A percentile compares a stretch with the other conserved stretches of the same genome.
phyloP scores from a whole-genome alignment of 2,797 vertebrate species.

The Thamnophis elegans region DNA sequence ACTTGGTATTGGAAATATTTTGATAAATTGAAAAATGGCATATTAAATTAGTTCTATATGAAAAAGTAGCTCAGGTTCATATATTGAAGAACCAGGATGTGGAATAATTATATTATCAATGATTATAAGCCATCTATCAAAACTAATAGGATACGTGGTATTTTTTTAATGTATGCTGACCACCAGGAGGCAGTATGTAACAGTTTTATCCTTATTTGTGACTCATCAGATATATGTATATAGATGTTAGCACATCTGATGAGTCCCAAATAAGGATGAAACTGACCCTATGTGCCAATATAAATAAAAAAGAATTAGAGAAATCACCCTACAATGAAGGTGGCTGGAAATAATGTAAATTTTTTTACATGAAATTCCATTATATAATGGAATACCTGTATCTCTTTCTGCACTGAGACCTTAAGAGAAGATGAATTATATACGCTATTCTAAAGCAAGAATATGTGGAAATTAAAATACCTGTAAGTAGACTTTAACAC shows the following conservation, averaged over 20 bases:
- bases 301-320: neutral
- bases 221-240: neutral
- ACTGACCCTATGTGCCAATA: neutral
- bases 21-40: neutral
- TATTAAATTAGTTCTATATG: neutral
- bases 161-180: neutral
- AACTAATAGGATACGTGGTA: neutral
- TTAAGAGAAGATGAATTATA: neutral
- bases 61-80: neutral
- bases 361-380: neutral
- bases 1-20: neutral
- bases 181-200: neutral
- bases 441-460: neutral
- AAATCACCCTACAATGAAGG: neutral
- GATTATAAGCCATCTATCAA: neutral
- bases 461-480: neutral
- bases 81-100: neutral
- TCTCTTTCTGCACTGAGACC: neutral
- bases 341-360: neutral
- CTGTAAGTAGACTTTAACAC: neutral
- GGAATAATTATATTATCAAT: neutral
- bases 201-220: neutral
- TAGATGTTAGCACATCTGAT: neutral
- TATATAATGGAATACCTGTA: neutral
- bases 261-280: neutral